These are phyloP conservation scores for Cyprinella venusta DNA, from an alignment of 2,797 vertebrate genomes.

Conservation along the genomic window DNA sequence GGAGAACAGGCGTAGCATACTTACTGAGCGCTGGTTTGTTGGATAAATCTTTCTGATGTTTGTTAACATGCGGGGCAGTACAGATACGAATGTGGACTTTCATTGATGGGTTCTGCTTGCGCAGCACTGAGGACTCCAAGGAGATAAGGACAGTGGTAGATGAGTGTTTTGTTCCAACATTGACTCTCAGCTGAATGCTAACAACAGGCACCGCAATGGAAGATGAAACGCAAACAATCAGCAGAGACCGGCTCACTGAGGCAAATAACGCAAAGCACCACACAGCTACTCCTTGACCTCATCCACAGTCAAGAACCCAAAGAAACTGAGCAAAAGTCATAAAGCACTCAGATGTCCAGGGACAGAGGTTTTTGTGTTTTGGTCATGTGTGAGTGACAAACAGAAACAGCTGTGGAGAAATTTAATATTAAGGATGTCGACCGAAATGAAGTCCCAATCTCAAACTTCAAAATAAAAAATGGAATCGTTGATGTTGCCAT, in stretches of 20 bases:
- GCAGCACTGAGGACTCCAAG: not conserved
- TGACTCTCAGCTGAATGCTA: constrained; percentile 31
- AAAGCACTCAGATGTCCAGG: not conserved
- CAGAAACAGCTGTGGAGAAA: not conserved
- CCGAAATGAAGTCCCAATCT: no score
- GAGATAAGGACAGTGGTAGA: constrained; percentile 27
- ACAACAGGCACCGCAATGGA: constrained; percentile 8
- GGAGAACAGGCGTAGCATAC: constrained; percentile 15
- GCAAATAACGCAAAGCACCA: not conserved
- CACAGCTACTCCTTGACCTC: not conserved
- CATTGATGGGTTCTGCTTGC: constrained; percentile 17
- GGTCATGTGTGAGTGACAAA: not conserved
- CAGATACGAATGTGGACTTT: constrained; percentile 25
- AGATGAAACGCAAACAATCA: constrained; percentile 30
- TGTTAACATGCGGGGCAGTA: not conserved
- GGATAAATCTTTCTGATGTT: not conserved
- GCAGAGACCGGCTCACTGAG: not conserved
- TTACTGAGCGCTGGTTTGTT: not conserved
- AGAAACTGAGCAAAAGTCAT: not conserved
- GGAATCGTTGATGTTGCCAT: no score
- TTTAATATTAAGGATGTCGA: not conserved
- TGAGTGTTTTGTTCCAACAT: constrained; percentile 5
- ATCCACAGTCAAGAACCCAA: not conserved
- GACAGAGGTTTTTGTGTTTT: not conserved
- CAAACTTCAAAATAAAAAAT: no score